Conservation (phyloP, 2,113 vertebrate genomes). For the Anarhynchus alexandrinus region DNA sequence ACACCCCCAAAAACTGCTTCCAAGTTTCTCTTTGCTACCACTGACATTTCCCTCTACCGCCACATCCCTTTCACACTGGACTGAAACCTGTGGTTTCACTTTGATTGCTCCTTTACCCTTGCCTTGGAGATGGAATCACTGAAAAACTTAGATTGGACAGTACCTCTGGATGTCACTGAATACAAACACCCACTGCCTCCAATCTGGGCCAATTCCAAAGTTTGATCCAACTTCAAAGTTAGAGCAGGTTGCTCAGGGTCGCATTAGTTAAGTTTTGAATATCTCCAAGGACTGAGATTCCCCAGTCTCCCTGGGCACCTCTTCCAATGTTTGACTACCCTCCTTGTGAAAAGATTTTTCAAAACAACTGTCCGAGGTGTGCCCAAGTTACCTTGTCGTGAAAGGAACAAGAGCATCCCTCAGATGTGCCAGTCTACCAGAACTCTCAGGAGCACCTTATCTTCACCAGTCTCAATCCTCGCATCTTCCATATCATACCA, state of each 20-base stretch:
- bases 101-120: background rate
- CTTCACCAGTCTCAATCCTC: background rate
- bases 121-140: background rate
- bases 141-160: background rate
- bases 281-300: background rate
- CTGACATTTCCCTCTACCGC: background rate
- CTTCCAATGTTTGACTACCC: background rate
- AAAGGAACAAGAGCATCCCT: background rate
- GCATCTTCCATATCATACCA: background rate
- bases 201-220: background rate
- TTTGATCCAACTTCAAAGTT: background rate
- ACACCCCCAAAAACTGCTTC: background rate
- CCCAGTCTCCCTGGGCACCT: background rate
- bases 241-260: background rate
- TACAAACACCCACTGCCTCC: background rate
- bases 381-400: background rate
- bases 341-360: background rate
- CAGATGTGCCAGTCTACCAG: background rate
- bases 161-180: background rate
- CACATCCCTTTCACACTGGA: background rate
- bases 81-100: background rate
- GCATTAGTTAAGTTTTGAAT: background rate
- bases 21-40: background rate
- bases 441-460: background rate
- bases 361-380: background rate